phyloP scores from a whole-genome alignment of 2,797 vertebrate species.

The Anguilla marmorata region DNA sequence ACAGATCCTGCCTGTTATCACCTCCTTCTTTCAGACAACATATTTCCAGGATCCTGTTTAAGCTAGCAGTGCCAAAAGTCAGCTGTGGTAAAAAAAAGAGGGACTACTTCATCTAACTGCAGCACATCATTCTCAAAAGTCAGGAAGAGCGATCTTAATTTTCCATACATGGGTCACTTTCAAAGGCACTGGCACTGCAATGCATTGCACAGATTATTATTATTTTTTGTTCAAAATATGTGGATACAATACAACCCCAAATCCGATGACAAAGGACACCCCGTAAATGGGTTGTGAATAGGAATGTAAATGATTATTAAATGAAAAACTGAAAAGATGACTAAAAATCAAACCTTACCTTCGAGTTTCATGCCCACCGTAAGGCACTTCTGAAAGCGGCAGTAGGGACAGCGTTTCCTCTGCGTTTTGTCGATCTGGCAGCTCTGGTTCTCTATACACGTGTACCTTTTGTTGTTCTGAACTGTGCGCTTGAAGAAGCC shows the following conservation, averaged over 20 bases:
- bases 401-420: constrained; percentile 96
- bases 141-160: neutral
- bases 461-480: constrained; percentile 99
- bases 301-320: neutral
- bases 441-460: constrained; percentile 99
- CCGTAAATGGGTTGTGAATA: neutral
- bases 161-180: neutral
- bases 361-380: constrained; percentile 98
- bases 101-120: neutral
- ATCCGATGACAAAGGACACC: neutral
- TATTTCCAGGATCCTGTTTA: constrained; percentile 5
- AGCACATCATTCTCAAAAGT: neutral
- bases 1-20: neutral
- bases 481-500: constrained; percentile 99
- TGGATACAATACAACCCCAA: neutral
- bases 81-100: neutral
- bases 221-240: neutral
- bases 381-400: constrained; percentile 98
- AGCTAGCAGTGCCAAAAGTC: neutral
- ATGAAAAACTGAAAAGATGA: neutral
- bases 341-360: constrained; percentile 75
- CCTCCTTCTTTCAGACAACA: neutral
- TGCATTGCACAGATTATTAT: neutral
- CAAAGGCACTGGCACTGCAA: neutral
- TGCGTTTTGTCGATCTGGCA: constrained; percentile 99